phyloP scores from a whole-genome alignment of 2,888 invertebrate species.

The Cenopis cana region DNA sequence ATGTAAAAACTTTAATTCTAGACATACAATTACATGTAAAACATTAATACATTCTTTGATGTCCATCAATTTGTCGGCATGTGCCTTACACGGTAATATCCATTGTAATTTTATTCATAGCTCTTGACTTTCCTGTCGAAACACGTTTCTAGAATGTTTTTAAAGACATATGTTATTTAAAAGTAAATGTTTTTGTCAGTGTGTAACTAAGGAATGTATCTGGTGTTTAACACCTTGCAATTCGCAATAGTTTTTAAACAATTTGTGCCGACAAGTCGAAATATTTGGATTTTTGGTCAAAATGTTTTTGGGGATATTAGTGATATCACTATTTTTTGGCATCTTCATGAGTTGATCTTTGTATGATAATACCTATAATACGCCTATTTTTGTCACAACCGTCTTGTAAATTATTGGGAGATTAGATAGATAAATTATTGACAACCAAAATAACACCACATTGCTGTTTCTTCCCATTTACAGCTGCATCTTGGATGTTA shows the following conservation, averaged over 20 bases:
- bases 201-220: neutral
- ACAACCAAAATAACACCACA: too few species aligned
- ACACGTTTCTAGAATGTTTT: conserved; percentile 18
- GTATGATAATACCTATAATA: too few species aligned
- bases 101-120: conserved; percentile 25
- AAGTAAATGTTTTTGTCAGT: neutral
- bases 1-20: neutral
- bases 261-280: conserved; percentile 22
- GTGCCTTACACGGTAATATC: conserved; percentile 7
- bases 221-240: conserved; percentile 38
- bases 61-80: conserved; percentile 20
- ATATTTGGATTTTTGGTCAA: neutral
- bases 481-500: too few species aligned
- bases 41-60: conserved; percentile 10
- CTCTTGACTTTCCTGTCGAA: conserved; percentile 32
- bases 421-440: too few species aligned
- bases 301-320: neutral
- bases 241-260: conserved; percentile 35
- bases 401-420: too few species aligned
- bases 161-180: conserved; percentile 13
- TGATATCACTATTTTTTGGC: neutral
- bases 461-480: too few species aligned
- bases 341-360: too few species aligned
- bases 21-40: neutral
- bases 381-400: too few species aligned